A percentile compares a stretch with the other conserved stretches of the same genome.
These are phyloP conservation scores for Probaryconus sp. DNA, from an alignment of 1,140 invertebrate genomes.

Conservation along the genomic window DNA sequence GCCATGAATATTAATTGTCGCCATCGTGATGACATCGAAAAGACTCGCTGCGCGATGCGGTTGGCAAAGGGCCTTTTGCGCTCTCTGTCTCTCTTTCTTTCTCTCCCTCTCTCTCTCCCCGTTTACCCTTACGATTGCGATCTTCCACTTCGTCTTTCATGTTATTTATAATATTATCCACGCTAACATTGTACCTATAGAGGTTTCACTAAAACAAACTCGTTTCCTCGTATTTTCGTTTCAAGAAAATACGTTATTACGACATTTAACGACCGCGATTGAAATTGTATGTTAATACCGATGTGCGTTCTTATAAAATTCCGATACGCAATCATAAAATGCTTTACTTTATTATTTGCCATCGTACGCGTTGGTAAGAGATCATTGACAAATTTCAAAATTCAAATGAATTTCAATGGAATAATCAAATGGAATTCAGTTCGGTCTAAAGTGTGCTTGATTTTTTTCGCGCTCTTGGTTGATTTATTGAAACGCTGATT, in stretches of 20 bases:
- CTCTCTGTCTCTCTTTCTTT: too few species aligned
- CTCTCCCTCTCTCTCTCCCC: too few species aligned
- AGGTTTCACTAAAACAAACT: conserved; percentile 9
- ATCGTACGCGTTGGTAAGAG: too few species aligned
- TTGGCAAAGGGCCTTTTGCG: conserved; percentile 9
- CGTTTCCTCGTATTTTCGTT: conserved; percentile 33
- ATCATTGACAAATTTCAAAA: too few species aligned
- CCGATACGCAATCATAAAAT: too few species aligned
- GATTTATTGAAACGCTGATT: too few species aligned
- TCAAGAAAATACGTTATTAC: conserved; percentile 35
- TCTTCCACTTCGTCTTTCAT: conserved; percentile 56
- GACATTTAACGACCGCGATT: conserved; percentile 14
- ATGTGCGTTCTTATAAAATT: too few species aligned
- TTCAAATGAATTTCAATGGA: too few species aligned
- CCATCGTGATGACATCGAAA: conserved; percentile 56
- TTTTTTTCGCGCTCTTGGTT: too few species aligned
- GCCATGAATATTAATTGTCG: conserved; percentile 71
- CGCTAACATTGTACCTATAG: conserved; percentile 29
- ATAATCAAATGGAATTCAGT: too few species aligned
- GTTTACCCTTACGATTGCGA: conserved; percentile 38
- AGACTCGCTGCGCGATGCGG: background rate
- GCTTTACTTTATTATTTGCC: too few species aligned
- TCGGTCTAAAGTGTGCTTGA: too few species aligned
- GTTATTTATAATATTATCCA: conserved; percentile 40
- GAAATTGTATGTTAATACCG: conserved; percentile 27